phyloP scores from a whole-genome alignment of 2,797 vertebrate genomes.

The Chiroxiphia lanceolata region DNA sequence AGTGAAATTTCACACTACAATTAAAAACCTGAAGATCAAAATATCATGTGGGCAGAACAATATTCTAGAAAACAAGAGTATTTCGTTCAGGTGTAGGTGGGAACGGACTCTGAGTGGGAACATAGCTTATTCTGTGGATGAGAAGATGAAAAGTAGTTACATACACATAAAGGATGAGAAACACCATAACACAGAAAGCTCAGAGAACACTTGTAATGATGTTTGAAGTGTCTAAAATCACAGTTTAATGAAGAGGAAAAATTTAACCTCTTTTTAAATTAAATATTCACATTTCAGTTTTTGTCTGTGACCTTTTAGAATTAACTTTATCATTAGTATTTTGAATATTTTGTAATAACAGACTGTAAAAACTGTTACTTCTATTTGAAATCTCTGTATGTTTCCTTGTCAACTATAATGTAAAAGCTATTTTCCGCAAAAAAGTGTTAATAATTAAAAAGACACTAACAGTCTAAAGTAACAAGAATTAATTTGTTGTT shows the following conservation, averaged over 20 bases:
- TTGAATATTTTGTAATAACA: not conserved
- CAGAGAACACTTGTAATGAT: not conserved
- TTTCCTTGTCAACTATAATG: not conserved
- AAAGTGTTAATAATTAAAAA: not conserved
- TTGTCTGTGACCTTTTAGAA: not conserved
- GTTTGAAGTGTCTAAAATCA: not conserved
- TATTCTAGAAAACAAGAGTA: not conserved
- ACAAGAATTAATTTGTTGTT: not conserved
- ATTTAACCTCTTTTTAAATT: not conserved
- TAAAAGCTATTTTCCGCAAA: not conserved
- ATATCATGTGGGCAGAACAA: not conserved
- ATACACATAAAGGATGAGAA: not conserved
- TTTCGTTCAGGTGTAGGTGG: not conserved
- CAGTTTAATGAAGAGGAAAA: not conserved
- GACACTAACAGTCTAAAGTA: not conserved
- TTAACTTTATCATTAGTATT: not conserved
- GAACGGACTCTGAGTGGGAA: not conserved
- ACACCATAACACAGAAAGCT: not conserved
- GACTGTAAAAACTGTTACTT: not conserved
- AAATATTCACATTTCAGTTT: not conserved
- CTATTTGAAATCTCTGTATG: not conserved
- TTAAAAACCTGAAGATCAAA: not conserved
- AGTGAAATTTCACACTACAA: not conserved
- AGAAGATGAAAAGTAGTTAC: not conserved
- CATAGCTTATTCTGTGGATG: not conserved